phyloP scores from a whole-genome alignment of 2,888 invertebrate genomes.

The Amphimallon solstitiale region DNA sequence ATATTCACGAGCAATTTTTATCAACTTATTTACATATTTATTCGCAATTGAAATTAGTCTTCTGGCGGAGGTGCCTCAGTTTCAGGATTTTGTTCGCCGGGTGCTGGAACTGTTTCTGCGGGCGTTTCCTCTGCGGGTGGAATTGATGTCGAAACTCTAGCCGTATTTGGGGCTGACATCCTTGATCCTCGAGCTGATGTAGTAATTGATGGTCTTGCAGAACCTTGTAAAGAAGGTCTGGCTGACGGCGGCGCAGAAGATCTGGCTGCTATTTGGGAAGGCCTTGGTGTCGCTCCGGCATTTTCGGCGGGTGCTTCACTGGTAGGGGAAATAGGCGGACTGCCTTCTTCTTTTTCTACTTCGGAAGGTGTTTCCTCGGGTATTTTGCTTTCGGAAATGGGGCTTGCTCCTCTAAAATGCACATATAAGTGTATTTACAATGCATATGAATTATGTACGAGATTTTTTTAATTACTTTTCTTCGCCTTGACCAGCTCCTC shows the following conservation, averaged over 20 bases:
- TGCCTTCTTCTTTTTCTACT: conserved; percentile 10
- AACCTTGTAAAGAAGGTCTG: neutral
- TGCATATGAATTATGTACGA: neutral
- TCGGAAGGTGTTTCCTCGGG: conserved; percentile 37
- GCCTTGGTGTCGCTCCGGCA: neutral
- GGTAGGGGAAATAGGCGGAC: neutral
- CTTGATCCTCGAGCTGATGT: neutral
- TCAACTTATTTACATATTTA: no score
- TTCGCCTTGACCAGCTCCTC: no score
- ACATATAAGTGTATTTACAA: neutral
- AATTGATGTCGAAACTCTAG: neutral
- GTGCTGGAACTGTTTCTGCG: neutral
- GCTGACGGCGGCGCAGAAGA: neutral
- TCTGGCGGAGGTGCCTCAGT: conserved; percentile 3
- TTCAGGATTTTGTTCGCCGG: no score
- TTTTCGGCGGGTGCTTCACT: conserved; percentile 15
- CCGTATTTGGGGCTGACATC: neutral
- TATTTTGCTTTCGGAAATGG: conserved; percentile 12
- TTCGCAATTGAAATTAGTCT: neutral
- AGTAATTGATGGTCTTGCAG: neutral
- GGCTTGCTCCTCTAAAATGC: neutral
- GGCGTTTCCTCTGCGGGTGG: neutral
- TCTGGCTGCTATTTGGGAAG: neutral
- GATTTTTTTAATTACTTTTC: no score
- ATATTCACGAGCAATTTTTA: neutral